Conservation (phyloP, 2,888 invertebrate species). For the Leptothorax acervorum region DNA sequence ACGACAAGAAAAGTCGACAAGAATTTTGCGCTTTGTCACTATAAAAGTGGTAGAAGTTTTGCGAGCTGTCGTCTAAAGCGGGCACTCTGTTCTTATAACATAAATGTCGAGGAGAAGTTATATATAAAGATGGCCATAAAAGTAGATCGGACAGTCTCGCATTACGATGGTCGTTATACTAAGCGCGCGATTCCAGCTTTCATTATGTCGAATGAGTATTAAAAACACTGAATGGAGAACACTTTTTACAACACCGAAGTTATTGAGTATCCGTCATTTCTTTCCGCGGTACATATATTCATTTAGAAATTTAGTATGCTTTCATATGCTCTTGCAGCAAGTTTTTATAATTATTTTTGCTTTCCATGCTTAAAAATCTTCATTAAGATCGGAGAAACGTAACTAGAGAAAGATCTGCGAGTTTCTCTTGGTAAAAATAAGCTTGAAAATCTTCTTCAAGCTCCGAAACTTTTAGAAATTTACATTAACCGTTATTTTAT, state of each 20-base stretch:
- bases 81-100: not conserved
- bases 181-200: not conserved
- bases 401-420: not conserved
- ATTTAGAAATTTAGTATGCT: conserved; percentile 8
- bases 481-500: conserved; percentile 3
- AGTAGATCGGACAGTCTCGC: conserved; percentile 5
- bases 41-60: conserved; percentile 28
- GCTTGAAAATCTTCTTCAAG: not conserved
- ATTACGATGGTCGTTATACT: not conserved
- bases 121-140: not conserved
- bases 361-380: not conserved
- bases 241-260: not conserved
- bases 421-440: not conserved
- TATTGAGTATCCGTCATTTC: not conserved
- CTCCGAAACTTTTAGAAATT: not conserved
- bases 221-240: not conserved
- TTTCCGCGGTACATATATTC: not conserved
- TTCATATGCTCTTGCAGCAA: not conserved
- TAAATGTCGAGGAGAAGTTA: not conserved
- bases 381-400: not conserved
- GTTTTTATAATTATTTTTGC: conserved; percentile 5
- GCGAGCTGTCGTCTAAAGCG: not conserved
- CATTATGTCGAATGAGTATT: conserved; percentile 6
- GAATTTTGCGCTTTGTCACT: conserved; percentile 40
- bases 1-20: not conserved